Evolutionary conservation across 2,888 invertebrate genomes (phyloP).

Genomic region (Ophion ventricosus): DNA sequence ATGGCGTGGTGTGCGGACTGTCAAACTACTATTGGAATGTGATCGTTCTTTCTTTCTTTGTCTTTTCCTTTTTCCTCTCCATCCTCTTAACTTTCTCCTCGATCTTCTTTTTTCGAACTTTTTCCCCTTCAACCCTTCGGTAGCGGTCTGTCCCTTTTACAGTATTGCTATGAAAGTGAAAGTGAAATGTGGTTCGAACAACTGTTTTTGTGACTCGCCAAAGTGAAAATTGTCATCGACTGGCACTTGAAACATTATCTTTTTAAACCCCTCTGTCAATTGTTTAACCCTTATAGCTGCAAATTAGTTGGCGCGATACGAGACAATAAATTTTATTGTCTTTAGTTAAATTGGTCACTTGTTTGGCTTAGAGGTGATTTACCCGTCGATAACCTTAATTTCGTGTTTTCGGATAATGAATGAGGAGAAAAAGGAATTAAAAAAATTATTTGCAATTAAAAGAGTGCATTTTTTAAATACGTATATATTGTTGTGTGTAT

Average conservation of each 20-base stretch:
- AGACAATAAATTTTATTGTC: neutral
- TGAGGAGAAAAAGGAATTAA: neutral
- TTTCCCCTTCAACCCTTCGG: slow-evolving; percentile 2
- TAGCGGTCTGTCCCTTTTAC: neutral
- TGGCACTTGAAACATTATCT: neutral
- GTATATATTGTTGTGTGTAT: neutral
- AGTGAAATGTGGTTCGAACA: slow-evolving; percentile 48
- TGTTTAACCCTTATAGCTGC: neutral
- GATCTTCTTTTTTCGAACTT: neutral
- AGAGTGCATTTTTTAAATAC: neutral
- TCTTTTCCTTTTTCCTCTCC: slow-evolving; percentile 25
- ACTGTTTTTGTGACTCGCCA: slow-evolving; percentile 21
- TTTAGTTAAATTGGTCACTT: neutral
- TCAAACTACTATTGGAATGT: slow-evolving; percentile 50
- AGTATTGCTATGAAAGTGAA: slow-evolving; percentile 33
- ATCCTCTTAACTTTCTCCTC: slow-evolving; percentile 28
- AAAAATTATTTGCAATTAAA: neutral
- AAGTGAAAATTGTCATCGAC: neutral
- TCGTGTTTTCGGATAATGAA: neutral
- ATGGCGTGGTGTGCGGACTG: slow-evolving; percentile 53
- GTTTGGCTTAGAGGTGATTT: neutral
- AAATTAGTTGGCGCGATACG: neutral
- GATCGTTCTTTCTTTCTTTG: slow-evolving; percentile 10
- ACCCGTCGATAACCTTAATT: neutral
- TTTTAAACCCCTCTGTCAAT: neutral